Evolutionary conservation across 2,113 vertebrate species (phyloP).

Genomic region (Ptilonorhynchus violaceus): DNA sequence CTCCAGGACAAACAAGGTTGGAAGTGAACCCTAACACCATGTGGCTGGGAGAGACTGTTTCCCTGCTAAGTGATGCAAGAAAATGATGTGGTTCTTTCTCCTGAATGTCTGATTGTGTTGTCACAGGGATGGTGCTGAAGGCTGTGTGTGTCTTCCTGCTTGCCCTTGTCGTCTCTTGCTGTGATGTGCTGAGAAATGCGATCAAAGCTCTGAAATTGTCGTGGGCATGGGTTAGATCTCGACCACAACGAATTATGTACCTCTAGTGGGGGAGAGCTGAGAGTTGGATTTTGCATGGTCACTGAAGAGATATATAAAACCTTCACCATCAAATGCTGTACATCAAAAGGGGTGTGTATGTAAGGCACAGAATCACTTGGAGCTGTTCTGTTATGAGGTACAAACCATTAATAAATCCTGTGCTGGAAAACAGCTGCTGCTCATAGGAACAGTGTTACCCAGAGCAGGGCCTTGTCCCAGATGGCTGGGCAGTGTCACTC

Average conservation of each 20-base stretch:
- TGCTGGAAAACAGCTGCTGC: neutral
- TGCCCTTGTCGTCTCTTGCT: neutral
- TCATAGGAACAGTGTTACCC: neutral
- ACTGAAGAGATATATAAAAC: accelerated
- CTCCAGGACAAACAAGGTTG: neutral
- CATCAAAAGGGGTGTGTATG: neutral
- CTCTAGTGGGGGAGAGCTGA: neutral
- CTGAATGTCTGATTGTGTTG: neutral
- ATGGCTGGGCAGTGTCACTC: neutral
- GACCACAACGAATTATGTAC: neutral
- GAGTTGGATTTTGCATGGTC: neutral
- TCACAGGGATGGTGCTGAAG: neutral
- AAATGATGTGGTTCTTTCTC: neutral
- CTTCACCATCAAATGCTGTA: neutral
- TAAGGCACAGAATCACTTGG: neutral
- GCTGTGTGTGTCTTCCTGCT: neutral
- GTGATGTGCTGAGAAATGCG: neutral
- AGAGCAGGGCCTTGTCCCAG: neutral
- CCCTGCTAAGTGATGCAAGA: neutral
- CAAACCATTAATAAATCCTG: neutral
- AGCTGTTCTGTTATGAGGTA: neutral
- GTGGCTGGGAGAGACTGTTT: neutral
- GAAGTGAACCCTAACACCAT: neutral
- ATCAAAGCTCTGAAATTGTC: neutral
- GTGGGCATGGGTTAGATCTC: neutral